Evolutionary conservation across 2,888 invertebrate genomes (phyloP).

Genomic region (Nezara viridula): DNA sequence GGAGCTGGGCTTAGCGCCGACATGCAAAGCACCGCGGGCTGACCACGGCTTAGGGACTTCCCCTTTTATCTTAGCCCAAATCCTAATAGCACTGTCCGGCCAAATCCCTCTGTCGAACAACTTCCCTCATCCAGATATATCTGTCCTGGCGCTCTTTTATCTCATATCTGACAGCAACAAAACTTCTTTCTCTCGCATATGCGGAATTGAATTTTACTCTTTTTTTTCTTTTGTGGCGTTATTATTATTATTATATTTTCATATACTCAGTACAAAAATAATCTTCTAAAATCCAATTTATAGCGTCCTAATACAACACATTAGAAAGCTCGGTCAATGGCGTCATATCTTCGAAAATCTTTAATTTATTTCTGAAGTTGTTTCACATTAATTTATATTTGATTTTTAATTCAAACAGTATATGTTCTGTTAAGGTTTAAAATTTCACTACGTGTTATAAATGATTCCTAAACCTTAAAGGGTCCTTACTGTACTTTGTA

Average conservation of each 20-base stretch:
- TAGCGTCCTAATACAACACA: no score
- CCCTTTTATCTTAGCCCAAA: constrained; percentile 52
- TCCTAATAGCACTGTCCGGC: constrained; percentile 25
- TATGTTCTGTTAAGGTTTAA: no score
- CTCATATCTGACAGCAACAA: background rate
- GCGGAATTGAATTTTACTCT: background rate
- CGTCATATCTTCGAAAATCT: no score
- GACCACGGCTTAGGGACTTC: constrained; percentile 31
- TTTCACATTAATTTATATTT: no score
- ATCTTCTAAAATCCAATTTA: no score
- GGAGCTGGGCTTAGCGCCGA: constrained; percentile 39
- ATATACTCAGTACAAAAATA: no score
- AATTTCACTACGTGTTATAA: no score
- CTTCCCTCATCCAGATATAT: constrained; percentile 1
- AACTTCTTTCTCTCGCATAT: background rate
- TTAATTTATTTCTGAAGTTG: no score
- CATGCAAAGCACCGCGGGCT: constrained; percentile 49
- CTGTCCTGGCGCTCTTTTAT: background rate
- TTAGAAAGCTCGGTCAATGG: no score
- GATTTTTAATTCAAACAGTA: no score
- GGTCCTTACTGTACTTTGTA: no score
- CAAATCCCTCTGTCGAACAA: constrained; percentile 34
- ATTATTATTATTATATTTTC: background rate
- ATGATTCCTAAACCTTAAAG: no score
- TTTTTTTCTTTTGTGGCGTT: background rate